Base-by-base conservation (phyloP, 35 echinoderm and acorn worm genomes). In the Apostichopus californicus region DNA sequence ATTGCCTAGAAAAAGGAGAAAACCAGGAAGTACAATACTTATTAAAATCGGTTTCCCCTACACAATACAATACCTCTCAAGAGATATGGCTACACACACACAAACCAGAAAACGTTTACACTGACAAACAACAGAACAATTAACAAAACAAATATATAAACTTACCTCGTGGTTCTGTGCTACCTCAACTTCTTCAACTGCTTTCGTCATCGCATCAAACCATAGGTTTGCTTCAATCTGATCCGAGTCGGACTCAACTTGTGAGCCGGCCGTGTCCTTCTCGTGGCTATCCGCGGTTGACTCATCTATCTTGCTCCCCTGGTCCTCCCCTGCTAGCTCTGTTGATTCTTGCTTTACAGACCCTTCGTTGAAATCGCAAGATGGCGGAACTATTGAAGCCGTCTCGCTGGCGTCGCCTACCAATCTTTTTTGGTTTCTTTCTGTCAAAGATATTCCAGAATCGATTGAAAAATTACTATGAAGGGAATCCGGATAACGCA, bases 381-480 rank as follows among this genome's bases (percentile, higher is more conserved):
- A 61, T 61, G 58, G 58, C 58, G 58, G 58, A 61, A 24, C 20
- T 78, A 22, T 17, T 15, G 68, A 70, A 13, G 5, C 9, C 15
- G 26, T 10, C 88, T 78, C 20, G 80, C 17, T 52, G 81, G 60
- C 1, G 60, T 28, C 73, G 9, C 73, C 57, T 78, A 88, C 75
- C 55, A 61, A 34, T 86, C 93, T 25, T 18, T 86, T 91, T 52
- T 72, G 20, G 22, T 82, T 90, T 90, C 94, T 97, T 18, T 97
- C 94, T 23, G 83, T 88, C 26, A 95, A 89, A 5, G 94, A 98
- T 55, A 98, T 98, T 17, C 96, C 96, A 15, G 96, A 98, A 63
- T 98, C 96, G 14, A 93, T 92, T 25, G 96, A 98, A 61, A 92
- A 90, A 85, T 95, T 98, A 77, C 96, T 98, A 75, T 95, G 92